Conservation (phyloP, 2,888 invertebrate genomes). For the Caradrina clavipalpis region DNA sequence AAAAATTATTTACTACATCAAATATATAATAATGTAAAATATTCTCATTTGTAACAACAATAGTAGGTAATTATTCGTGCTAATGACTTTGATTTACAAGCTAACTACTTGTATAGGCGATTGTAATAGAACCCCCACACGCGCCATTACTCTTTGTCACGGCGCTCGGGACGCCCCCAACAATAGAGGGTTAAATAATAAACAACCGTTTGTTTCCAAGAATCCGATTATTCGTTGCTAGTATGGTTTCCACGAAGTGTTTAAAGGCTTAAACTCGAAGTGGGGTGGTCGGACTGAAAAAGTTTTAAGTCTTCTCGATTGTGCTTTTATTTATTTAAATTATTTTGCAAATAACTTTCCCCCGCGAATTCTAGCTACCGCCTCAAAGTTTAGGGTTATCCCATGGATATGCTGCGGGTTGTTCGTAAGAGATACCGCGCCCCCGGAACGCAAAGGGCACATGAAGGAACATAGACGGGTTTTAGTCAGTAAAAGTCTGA, state of each 20-base stretch:
- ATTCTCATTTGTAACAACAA: slow-evolving; percentile 20
- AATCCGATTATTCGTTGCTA: slow-evolving; percentile 56
- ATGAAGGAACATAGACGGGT: too few species aligned
- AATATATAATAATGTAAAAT: background rate
- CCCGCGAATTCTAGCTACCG: too few species aligned
- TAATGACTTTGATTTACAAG: slow-evolving; percentile 71
- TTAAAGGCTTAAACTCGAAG: slow-evolving; percentile 24
- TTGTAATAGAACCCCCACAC: slow-evolving; percentile 64
- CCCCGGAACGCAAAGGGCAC: too few species aligned
- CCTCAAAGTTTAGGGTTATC: too few species aligned
- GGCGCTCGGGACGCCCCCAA: slow-evolving; percentile 55
- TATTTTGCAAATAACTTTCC: background rate
- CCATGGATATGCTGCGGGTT: too few species aligned
- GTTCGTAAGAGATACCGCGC: too few species aligned
- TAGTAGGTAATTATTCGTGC: slow-evolving; percentile 44
- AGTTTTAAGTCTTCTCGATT: background rate
- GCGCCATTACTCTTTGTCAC: slow-evolving; percentile 67
- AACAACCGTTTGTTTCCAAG: slow-evolving; percentile 64
- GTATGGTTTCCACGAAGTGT: slow-evolving; percentile 45
- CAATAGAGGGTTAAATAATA: slow-evolving; percentile 71
- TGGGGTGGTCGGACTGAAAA: background rate
- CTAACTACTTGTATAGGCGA: slow-evolving; percentile 61
- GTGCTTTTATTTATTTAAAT: background rate
- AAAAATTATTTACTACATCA: slow-evolving; percentile 1
- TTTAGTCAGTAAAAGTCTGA: too few species aligned